phyloP scores from a whole-genome alignment of 2,797 vertebrate species.

The Anolis apletophallus region DNA sequence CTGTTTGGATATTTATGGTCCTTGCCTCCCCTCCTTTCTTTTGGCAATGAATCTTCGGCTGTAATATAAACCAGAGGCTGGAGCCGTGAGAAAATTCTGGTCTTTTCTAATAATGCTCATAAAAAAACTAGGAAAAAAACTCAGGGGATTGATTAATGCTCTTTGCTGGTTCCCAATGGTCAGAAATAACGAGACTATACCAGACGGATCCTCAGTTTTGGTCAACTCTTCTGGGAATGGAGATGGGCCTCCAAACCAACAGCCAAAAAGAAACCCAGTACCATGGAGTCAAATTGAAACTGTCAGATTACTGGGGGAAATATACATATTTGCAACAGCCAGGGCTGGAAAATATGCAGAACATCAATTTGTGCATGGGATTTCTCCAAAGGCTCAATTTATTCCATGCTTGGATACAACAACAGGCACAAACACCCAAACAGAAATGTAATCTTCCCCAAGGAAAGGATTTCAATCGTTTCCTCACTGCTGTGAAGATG shows the following conservation, averaged over 20 bases:
- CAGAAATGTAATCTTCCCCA: too few species aligned
- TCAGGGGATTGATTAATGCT: not conserved
- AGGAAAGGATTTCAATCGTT: too few species aligned
- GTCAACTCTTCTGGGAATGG: not conserved
- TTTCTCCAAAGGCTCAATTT: fast-evolving
- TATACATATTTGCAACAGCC: not conserved
- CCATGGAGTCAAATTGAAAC: not conserved
- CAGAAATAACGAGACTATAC: not conserved
- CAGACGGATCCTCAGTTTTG: not conserved
- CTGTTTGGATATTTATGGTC: slow-evolving; percentile 38
- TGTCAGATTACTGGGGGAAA: not conserved
- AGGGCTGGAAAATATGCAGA: not conserved
- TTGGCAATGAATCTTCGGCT: slow-evolving; percentile 49
- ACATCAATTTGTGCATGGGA: not conserved
- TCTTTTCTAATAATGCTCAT: slow-evolving; percentile 54
- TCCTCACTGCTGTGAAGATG: too few species aligned
- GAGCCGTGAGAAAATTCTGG: slow-evolving; percentile 21
- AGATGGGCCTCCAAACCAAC: not conserved
- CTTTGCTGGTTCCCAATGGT: not conserved
- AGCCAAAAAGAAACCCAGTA: not conserved
- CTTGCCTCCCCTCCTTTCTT: not conserved
- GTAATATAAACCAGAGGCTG: not conserved
- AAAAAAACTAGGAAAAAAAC: slow-evolving; percentile 32
- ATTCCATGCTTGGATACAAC: not conserved
- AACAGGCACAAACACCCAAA: not conserved